These are phyloP conservation scores for Bambusicola thoracicus DNA, from an alignment of 2,113 vertebrate genomes.

Conservation along the genomic window DNA sequence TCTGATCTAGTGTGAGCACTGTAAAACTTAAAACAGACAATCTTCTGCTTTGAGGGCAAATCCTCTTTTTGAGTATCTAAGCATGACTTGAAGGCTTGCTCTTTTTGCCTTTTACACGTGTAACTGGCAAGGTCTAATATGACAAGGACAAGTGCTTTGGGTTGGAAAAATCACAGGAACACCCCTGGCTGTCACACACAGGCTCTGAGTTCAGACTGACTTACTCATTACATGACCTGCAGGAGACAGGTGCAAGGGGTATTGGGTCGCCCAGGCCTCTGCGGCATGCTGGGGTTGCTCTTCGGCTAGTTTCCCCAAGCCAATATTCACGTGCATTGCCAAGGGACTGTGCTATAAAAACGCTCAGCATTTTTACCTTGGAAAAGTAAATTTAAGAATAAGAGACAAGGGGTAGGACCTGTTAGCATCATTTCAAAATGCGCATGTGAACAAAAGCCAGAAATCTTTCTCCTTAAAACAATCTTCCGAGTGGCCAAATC, in stretches of 20 bases:
- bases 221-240: background rate
- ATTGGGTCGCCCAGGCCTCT: background rate
- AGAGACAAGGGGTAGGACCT: background rate
- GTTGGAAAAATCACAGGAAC: background rate
- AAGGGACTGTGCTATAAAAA: background rate
- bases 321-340: fast-evolving
- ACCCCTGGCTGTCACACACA: background rate
- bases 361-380: background rate
- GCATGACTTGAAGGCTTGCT: background rate
- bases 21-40: background rate
- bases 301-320: background rate
- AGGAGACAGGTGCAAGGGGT: background rate
- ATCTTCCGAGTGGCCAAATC: background rate
- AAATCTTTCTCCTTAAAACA: background rate
- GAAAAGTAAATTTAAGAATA: background rate
- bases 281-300: background rate
- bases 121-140: background rate
- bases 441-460: background rate
- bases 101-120: background rate
- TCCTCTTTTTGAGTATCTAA: background rate
- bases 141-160: background rate
- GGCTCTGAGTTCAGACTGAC: background rate
- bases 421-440: background rate
- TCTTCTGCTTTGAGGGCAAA: background rate
- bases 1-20: background rate